phyloP scores from a whole-genome alignment of 2,888 invertebrate species.

The Dolichopus griseipennis region DNA sequence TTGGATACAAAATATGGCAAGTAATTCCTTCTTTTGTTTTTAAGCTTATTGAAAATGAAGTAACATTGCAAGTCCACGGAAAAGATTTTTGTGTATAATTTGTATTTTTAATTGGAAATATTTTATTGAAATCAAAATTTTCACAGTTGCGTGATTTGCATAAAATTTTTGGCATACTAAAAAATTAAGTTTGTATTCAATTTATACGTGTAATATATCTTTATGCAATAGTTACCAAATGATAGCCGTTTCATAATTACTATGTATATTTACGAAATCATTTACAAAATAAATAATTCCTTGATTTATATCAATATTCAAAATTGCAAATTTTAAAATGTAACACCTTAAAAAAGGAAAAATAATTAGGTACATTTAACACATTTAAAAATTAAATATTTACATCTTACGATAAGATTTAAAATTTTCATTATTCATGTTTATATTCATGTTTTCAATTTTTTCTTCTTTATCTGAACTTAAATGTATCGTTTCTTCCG shows the following conservation, averaged over 20 bases:
- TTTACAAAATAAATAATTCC: neutral
- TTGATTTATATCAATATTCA: slow-evolving; percentile 10
- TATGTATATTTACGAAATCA: neutral
- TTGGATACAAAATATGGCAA: slow-evolving; percentile 36
- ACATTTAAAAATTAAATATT: slow-evolving; percentile 9
- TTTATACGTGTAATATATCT: neutral
- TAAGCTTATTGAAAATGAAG: slow-evolving; percentile 26
- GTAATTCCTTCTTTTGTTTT: slow-evolving; percentile 15
- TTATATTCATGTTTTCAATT: slow-evolving; percentile 12
- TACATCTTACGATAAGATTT: slow-evolving; percentile 16
- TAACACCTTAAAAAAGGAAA: neutral
- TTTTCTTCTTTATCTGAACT: slow-evolving; percentile 42
- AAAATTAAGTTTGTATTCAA: neutral
- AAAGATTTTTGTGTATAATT: slow-evolving; percentile 23
- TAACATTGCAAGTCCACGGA: slow-evolving; percentile 34
- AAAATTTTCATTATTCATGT: too few species aligned
- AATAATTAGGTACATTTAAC: slow-evolving; percentile 14
- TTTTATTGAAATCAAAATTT: slow-evolving; percentile 16
- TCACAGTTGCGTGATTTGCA: neutral
- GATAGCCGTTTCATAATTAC: neutral
- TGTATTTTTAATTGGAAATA: slow-evolving; percentile 11
- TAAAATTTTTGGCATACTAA: neutral
- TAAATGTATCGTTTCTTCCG: slow-evolving; percentile 40
- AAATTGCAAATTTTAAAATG: slow-evolving; percentile 16
- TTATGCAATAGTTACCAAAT: neutral